These are phyloP conservation scores for Polietes domitor DNA, from an alignment of 2,888 invertebrate species.

Conservation along the genomic window DNA sequence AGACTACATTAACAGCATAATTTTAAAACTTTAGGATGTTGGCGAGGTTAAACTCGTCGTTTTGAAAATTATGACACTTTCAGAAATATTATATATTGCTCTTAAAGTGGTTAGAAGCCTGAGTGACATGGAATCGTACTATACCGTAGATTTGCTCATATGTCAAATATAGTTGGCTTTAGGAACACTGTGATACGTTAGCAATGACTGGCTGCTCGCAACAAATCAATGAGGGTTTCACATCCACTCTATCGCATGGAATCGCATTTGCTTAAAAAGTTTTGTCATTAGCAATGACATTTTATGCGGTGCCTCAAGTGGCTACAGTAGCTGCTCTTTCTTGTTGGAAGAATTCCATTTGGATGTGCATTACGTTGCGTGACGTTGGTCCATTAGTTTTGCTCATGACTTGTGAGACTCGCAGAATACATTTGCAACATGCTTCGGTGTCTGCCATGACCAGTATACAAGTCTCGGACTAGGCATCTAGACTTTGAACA, in stretches of 20 bases:
- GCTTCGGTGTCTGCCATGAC: not conserved
- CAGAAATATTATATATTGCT: too few species aligned
- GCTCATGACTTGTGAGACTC: conserved; percentile 69
- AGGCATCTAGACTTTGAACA: not conserved
- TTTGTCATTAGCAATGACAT: not conserved
- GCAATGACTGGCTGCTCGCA: too few species aligned
- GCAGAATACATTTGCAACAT: conserved; percentile 38
- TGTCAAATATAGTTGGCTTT: too few species aligned
- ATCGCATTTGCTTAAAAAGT: not conserved
- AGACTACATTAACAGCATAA: too few species aligned
- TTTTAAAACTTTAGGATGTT: too few species aligned
- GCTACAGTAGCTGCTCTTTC: conserved; percentile 16
- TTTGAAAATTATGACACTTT: too few species aligned
- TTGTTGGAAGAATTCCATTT: conserved; percentile 38
- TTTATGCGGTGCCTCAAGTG: not conserved
- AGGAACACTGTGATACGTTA: too few species aligned
- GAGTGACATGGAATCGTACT: too few species aligned
- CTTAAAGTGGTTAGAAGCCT: too few species aligned
- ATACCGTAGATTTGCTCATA: too few species aligned
- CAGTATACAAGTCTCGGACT: not conserved
- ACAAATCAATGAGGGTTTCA: too few species aligned
- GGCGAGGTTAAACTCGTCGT: too few species aligned
- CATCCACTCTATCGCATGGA: not conserved
- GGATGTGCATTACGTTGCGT: conserved; percentile 69
- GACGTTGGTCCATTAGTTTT: conserved; percentile 74